A percentile compares a stretch with the other conserved stretches of the same genome.
These are phyloP conservation scores for Limenitis camilla DNA, from an alignment of 2,888 invertebrate genomes.

Conservation along the genomic window DNA sequence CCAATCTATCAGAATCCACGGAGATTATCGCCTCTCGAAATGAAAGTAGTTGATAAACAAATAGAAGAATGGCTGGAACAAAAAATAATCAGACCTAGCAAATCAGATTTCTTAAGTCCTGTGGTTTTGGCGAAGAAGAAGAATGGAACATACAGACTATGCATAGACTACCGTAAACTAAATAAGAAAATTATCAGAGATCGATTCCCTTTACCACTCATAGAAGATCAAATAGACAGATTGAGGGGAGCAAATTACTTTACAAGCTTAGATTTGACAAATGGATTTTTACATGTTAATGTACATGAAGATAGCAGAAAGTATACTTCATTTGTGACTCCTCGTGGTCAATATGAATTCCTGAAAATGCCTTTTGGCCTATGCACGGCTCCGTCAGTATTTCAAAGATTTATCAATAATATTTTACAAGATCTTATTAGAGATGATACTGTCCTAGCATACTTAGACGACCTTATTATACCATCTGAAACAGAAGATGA, in stretches of 20 bases:
- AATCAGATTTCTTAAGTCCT: slow-evolving; percentile 25
- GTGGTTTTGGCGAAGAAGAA: slow-evolving; percentile 24
- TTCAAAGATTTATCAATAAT: slow-evolving; percentile 33
- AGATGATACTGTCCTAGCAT: too few species aligned
- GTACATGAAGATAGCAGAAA: too few species aligned
- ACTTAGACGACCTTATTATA: too few species aligned
- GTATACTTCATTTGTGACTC: slow-evolving; percentile 43
- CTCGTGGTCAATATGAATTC: slow-evolving; percentile 44
- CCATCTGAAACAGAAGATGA: too few species aligned
- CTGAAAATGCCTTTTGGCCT: slow-evolving; percentile 26
- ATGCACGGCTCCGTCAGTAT: slow-evolving; percentile 39
- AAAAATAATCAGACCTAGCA: slow-evolving; percentile 19
- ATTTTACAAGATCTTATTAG: too few species aligned
- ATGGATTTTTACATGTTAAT: too few species aligned
- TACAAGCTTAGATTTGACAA: slow-evolving; percentile 32
- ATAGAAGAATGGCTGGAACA: slow-evolving; percentile 18
- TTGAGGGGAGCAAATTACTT: slow-evolving; percentile 30
- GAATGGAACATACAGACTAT: slow-evolving; percentile 26
- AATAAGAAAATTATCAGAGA: slow-evolving; percentile 41
- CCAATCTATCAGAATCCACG: slow-evolving; percentile 25
- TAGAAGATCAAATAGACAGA: slow-evolving; percentile 44
- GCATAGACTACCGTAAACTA: slow-evolving; percentile 43
- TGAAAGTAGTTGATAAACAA: slow-evolving; percentile 12
- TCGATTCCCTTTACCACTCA: slow-evolving; percentile 35
- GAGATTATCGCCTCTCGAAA: slow-evolving; percentile 16